Base-by-base conservation (phyloP, 2,113 vertebrate species). In the Nematolebias whitei region DNA sequence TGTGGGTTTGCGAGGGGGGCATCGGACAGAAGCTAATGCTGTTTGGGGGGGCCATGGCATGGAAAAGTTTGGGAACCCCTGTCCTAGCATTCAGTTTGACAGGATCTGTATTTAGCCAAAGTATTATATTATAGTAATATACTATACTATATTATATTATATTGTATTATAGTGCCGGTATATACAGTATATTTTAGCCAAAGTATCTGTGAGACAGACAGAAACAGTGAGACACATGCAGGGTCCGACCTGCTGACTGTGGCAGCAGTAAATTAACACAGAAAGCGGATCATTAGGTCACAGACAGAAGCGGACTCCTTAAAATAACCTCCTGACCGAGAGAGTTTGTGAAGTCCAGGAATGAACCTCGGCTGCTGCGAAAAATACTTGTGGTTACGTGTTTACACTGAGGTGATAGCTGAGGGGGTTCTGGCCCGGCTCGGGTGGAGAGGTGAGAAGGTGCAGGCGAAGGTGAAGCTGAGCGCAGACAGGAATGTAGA, bases 331-430 rank as follows among this genome's bases (percentile, higher is more conserved):
- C 59, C 64, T 85, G 85, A 32, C 57, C 52, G 44, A 24, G 43
- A 26, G 22, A 58, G 54, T 54, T 69, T 79, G 69, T 29, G 47
- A 47, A 62, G 16, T 53, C 0, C 6, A 44, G 59, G 29, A 41
- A 32, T 63, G 78, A 86, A 78, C 51, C 55, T 71, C 71, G 76
- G 63, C 59, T 49, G 76, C 68, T 84, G 86, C 85, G 24, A 78
- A 84, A 85, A 89, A 87, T 88, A 87, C 85, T 64, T 88, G 85
- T 84, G 89, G 88, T 90, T 85, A 75, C 71, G 68, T 80, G 87
- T 90, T 90, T 91, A 85, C 76, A 77, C 79, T 85, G 63, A 79
- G 87, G 87, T 88, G 87, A 90, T 71, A 76, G 79, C 55, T 72
- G 62, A 43, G 81, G 23, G 35, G 12, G 15, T 39, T n/a, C 9